These are phyloP conservation scores for Hydra vulgaris DNA, from an alignment of 30 jellyfish, hydroid and myxozoan genomes.

Conservation along the genomic window DNA sequence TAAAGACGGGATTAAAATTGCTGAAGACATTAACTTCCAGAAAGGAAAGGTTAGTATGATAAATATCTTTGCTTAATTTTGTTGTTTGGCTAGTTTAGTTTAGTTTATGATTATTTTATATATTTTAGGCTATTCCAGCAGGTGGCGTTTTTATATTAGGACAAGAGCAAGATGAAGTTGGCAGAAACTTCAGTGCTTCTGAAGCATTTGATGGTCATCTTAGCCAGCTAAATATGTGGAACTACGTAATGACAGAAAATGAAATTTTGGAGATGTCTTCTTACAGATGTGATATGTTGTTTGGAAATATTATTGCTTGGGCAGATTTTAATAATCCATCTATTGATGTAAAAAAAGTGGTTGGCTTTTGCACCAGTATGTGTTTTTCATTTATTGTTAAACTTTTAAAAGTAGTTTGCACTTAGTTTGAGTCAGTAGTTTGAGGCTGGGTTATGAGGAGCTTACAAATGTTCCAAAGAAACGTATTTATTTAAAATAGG, in stretches of 20 bases:
- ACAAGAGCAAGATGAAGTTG: constrained; percentile 98
- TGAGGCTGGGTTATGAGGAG: no score
- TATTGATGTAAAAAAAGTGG: constrained; percentile 41
- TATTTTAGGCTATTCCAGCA: constrained; percentile 37
- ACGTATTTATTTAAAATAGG: no score
- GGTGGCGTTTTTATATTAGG: constrained; percentile 82
- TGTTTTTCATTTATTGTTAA: background rate
- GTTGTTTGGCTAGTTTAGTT: no score
- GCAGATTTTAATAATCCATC: constrained; percentile 42
- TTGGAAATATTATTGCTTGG: constrained; percentile 91
- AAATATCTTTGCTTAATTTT: no score
- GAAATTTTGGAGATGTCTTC: constrained; percentile 63
- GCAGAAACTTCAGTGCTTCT: constrained; percentile 87
- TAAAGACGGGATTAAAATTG: constrained; percentile 74
- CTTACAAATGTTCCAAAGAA: no score
- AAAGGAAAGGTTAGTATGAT: constrained; percentile 57
- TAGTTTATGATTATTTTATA: no score
- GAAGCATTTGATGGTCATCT: constrained; percentile 87
- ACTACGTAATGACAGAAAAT: constrained; percentile 41
- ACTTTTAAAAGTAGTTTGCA: background rate
- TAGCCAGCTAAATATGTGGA: constrained; percentile 72
- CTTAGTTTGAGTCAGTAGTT: background rate
- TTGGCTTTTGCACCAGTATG: constrained; percentile 67
- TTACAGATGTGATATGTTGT: constrained; percentile 52
- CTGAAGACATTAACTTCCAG: constrained; percentile 46